These are phyloP conservation scores for Nasonovia ribisnigri DNA, from an alignment of 2,888 invertebrate genomes.

Conservation along the genomic window DNA sequence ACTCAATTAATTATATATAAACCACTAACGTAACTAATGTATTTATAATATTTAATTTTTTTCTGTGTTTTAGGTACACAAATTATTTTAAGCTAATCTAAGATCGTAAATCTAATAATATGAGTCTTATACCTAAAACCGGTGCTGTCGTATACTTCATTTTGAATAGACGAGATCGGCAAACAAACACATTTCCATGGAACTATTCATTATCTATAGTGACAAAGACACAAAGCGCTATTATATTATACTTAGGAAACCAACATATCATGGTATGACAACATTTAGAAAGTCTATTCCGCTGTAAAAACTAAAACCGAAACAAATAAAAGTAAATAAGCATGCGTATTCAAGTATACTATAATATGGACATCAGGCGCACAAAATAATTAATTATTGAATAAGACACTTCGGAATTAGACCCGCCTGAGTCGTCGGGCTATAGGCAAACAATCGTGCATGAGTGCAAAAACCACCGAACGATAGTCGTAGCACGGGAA, in stretches of 20 bases:
- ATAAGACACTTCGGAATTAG: too few relatives aligned
- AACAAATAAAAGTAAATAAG: background rate
- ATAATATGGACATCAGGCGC: background rate
- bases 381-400: background rate
- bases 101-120: background rate
- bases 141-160: background rate
- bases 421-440: background rate
- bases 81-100: background rate
- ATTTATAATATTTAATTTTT: background rate
- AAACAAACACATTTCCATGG: background rate
- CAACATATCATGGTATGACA: background rate
- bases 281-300: background rate
- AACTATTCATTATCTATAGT: background rate
- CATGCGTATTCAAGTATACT: background rate
- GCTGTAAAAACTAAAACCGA: background rate
- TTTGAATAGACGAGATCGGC: background rate
- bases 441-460: constrained; percentile 7
- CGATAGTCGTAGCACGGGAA: background rate
- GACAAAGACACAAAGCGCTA: background rate
- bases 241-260: background rate
- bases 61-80: background rate
- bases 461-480: background rate
- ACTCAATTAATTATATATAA: background rate
- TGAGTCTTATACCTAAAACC: background rate
- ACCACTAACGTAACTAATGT: background rate